A percentile compares a stretch with the other conserved stretches of the same genome.
Conservation (phyloP, 1,140 invertebrate genomes). For the Cydia fagiglandana region DNA sequence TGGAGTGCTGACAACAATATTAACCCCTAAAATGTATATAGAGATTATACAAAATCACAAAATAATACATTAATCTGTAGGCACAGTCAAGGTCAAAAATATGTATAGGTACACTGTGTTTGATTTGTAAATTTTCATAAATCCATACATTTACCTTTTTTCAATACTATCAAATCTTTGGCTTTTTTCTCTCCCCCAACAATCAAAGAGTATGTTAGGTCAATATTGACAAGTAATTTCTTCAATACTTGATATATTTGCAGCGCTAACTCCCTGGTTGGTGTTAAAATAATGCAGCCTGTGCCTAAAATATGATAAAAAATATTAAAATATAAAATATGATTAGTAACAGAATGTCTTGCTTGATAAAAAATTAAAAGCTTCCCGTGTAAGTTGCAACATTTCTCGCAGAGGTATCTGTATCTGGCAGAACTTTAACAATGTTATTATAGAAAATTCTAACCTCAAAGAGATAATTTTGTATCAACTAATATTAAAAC, state of each 20-base stretch:
- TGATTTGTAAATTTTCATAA: not conserved
- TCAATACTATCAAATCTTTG: conserved; percentile 85
- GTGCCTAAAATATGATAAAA: no score
- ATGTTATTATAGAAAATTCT: not conserved
- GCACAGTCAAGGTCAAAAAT: no score
- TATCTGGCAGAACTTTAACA: no score
- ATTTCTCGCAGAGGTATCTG: no score
- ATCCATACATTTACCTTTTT: conserved; percentile 61
- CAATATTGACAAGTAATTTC: conserved; percentile 89
- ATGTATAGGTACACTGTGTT: no score
- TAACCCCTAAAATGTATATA: conserved; percentile 79
- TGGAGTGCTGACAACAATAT: conserved; percentile 90
- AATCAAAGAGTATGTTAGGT: conserved; percentile 91
- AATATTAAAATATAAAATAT: conserved; percentile 37
- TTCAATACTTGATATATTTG: conserved; percentile 94
- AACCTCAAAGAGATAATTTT: not conserved
- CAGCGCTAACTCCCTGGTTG: conserved; percentile 94
- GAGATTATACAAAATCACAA: not conserved
- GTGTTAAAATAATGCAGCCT: conserved; percentile 93
- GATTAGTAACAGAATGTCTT: not conserved
- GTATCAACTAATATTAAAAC: not conserved
- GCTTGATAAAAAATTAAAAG: not conserved
- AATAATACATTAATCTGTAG: no score
- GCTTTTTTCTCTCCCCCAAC: conserved; percentile 91
- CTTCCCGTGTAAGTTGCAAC: not conserved